These are phyloP conservation scores for Cantharis rustica DNA, from an alignment of 2,888 invertebrate genomes.

Conservation along the genomic window DNA sequence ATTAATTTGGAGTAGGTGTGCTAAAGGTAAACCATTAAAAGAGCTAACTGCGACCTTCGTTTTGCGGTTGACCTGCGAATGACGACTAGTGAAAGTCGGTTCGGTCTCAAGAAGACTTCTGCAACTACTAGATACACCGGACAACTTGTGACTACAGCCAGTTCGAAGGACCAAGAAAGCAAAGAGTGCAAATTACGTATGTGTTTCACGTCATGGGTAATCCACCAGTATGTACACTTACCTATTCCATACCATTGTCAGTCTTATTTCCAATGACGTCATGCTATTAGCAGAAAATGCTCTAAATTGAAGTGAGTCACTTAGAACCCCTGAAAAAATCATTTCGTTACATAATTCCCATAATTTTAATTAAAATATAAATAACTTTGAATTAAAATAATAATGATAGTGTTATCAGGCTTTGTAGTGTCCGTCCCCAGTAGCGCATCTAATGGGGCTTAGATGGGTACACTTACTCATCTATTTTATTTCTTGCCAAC, in stretches of 20 bases:
- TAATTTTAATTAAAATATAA: neutral
- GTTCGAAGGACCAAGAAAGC: constrained; percentile 2
- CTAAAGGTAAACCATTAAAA: constrained; percentile 24
- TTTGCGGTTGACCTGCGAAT: constrained; percentile 21
- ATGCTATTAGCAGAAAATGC: neutral
- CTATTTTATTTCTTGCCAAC: too few relatives aligned
- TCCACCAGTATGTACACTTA: neutral
- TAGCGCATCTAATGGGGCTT: too few relatives aligned
- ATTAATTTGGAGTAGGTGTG: constrained; percentile 14
- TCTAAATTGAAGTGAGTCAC: neutral
- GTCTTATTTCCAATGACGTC: neutral
- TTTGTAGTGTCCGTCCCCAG: neutral
- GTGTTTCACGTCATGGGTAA: neutral
- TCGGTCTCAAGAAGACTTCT: constrained; percentile 20
- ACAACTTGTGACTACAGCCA: neutral
- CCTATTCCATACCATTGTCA: neutral
- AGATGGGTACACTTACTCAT: too few relatives aligned
- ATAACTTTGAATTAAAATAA: neutral
- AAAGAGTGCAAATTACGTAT: neutral
- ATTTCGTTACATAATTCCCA: neutral
- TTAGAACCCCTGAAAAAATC: neutral
- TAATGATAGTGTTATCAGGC: neutral
- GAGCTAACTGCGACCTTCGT: constrained; percentile 18
- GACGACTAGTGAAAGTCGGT: constrained; percentile 30
- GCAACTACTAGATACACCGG: neutral